Conservation (phyloP, 2,888 invertebrate genomes). For the Caenorhabditis sp. region DNA sequence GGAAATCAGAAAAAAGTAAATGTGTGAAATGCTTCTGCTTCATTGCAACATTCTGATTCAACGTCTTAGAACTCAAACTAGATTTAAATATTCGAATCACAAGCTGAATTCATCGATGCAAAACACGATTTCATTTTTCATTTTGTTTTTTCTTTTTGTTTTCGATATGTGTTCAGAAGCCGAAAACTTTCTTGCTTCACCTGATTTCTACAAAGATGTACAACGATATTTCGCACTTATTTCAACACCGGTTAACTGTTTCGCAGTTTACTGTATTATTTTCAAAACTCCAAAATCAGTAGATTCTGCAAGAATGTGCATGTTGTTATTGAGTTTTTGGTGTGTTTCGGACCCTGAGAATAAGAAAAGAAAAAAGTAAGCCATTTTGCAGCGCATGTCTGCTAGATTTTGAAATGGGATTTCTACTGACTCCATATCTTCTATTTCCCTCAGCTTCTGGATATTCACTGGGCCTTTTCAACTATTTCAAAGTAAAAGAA, state of each 20-base stretch:
- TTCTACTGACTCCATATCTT: background rate
- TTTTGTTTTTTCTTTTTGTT: too few species aligned
- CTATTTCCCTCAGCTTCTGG: background rate
- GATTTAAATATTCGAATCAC: too few species aligned
- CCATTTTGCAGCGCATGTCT: background rate
- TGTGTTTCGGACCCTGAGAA: background rate
- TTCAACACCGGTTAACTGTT: background rate
- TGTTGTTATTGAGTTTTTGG: background rate
- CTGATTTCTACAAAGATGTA: background rate
- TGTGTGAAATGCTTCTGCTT: too few species aligned
- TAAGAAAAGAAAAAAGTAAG: background rate
- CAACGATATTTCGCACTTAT: background rate
- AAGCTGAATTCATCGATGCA: background rate
- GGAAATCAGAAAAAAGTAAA: too few species aligned
- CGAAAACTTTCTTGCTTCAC: background rate
- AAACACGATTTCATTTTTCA: background rate
- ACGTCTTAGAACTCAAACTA: too few species aligned
- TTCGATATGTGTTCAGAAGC: background rate
- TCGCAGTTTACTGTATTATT: background rate
- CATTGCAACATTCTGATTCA: too few species aligned
- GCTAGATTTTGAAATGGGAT: background rate
- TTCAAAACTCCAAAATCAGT: background rate
- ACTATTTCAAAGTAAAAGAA: background rate
- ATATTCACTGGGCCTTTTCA: background rate
- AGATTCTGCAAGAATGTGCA: background rate